Conservation (phyloP, 37 sponge, comb jelly and placozoan genomes). For the Cliona cf. orientalis region DNA sequence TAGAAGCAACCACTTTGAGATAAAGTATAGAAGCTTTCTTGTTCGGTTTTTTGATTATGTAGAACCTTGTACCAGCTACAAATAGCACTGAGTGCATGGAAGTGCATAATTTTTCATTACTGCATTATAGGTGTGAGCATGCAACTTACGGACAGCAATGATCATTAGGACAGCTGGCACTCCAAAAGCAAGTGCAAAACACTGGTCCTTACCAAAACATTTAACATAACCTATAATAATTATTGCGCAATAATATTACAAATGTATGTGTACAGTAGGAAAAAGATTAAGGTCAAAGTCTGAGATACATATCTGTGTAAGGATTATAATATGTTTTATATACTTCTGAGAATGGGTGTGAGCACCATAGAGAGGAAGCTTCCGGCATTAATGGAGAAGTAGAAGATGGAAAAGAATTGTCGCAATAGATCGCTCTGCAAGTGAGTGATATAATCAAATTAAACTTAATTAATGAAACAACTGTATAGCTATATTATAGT, state of each 20-base stretch:
- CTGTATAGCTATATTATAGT: not conserved
- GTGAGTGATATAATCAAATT: not conserved
- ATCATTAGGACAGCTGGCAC: conserved; percentile 95
- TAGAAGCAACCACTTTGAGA: conserved; percentile 27
- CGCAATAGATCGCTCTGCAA: conserved; percentile 26
- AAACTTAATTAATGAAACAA: not conserved
- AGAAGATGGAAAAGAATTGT: conserved; percentile 95
- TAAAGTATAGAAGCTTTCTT: conserved; percentile 44
- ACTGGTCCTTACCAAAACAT: conserved; percentile 85
- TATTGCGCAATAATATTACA: no score
- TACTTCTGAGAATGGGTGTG: conserved; percentile 92
- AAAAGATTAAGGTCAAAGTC: not conserved
- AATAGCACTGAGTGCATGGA: conserved; percentile 24
- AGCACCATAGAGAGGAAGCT: conserved; percentile 92
- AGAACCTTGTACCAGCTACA: conserved; percentile 46
- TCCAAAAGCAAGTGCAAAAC: conserved; percentile 94
- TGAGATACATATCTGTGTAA: not conserved
- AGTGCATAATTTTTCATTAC: not conserved
- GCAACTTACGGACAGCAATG: conserved; percentile 71
- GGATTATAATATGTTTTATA: not conserved
- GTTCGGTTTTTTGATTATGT: conserved; percentile 57
- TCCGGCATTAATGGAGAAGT: conserved; percentile 98
- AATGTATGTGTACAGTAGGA: no score
- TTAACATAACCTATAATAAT: conserved; percentile 58
- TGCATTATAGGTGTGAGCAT: no score